Base-by-base conservation (phyloP, 2,888 invertebrate genomes). In the Bugulina stolonifera region DNA sequence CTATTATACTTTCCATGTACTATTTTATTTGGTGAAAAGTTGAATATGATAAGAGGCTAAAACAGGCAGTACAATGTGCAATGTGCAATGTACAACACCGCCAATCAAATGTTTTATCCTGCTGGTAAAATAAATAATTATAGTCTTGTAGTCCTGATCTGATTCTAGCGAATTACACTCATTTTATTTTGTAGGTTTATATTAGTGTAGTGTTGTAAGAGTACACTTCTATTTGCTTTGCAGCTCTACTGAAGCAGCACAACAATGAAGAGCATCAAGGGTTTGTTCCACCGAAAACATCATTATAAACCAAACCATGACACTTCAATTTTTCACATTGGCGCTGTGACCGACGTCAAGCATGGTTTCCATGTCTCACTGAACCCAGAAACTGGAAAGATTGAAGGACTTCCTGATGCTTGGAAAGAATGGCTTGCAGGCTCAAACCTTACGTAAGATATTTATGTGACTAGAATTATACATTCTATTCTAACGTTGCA, bases 251-350 rank as follows among this genome's bases (percentile, higher is more conserved):
- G n/a, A n/a, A n/a, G n/a, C n/a, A n/a, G n/a, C n/a, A 43, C 5
- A 43, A 43, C 18, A 18, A 43, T 10, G 43, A 43, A 43, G 43
- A 43, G 43, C 43, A 10, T 43, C 10, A 43, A 18, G 18, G 43
- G 43, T 18, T 18, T 43, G 43, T 43, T 43, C 18, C 43, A 43
- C 43, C 22, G 32, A 27, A 64, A 64, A n/a, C 25, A 64, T 5
- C 2, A 64, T 10, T 64, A 29, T 32, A 32, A 64, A 64, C 64
- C 64, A 64, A 25, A 10, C 14, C 64, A 64, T 64, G 64, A 64
- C 14, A 14, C 32, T 3, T 10, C 64, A 64, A 32, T 27, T 3
- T 57, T 57, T 25, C 2, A 14, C 10, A 64, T 64, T 10, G 64
- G 64, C 14, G 1, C 14, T 3, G 29, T 32, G 27, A 32, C 5